Base-by-base conservation (phyloP, 2,888 invertebrate species). In the Hedya salicella region DNA sequence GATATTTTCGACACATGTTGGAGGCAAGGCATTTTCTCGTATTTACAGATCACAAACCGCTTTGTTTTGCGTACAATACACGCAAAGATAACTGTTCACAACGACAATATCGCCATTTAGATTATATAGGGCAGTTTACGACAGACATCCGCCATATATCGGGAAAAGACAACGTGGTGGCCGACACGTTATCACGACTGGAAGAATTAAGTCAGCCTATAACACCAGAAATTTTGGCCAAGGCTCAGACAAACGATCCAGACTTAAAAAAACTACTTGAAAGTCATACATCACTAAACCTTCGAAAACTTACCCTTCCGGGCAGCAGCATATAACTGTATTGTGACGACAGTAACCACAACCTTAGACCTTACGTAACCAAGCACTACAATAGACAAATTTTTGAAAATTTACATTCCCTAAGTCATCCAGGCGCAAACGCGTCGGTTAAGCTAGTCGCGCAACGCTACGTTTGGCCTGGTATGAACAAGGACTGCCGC, bases 351-450 rank as follows among this genome's bases (percentile, higher is more conserved):
- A 50, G 32, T 4, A 32, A n/a, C 30, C 14, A 25, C 9, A 50
- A 4, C 11, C 44, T 53, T 0, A 25, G 67, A 25, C 67, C 67
- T 5, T 69, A 50, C 30, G 56, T 68, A 2, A 53, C 65, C 0
- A 46, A 40, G 19, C 13, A 16, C 8, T 42, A 61, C 3, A 32
- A 67, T 5, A 61, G 11, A 42, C 60, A 63, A 46, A 39, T 68
- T 5, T 70, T 68, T 50, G 56, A 62, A 16, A 50, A 16, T 16
- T 53, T 69, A 8, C 69, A 25, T 6, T 25, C 25, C 25, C 39
- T 53, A 17, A 44, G 44, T 11, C 44, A 44, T 9, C 44, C 44
- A 9, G 17, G 44, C 6, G 44, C 44, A 2, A 53, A 40, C 8
- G 19, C 17, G 2, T 39, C 53, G 19, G 19, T 53, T 19, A 39